Evolutionary conservation across 2,888 invertebrate genomes (phyloP).

Genomic region (Meghimatium bilineatum): DNA sequence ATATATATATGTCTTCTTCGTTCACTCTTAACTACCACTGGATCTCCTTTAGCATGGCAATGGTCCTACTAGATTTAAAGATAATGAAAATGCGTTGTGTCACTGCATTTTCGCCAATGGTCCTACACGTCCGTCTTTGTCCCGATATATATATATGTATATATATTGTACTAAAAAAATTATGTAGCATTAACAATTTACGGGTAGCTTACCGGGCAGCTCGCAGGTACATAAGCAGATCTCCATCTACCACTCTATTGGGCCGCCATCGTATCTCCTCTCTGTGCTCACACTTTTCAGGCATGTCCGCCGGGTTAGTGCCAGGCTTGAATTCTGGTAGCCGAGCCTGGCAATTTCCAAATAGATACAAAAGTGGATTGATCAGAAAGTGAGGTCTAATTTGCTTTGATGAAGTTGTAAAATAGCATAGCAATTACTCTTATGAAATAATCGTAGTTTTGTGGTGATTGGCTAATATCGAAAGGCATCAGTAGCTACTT

Average conservation of each 20-base stretch:
- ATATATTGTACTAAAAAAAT: background rate
- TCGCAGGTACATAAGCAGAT: conserved; percentile 97
- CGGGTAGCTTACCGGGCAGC: conserved; percentile 85
- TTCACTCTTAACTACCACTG: too few species aligned
- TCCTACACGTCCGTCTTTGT: background rate
- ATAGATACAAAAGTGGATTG: too few species aligned
- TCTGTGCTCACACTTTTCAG: conserved; percentile 80
- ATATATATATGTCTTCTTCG: too few species aligned
- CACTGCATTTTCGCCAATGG: too few species aligned
- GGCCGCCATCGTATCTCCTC: conserved; percentile 97
- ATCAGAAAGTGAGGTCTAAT: background rate
- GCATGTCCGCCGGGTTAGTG: conserved; percentile 75
- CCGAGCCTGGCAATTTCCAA: conserved; percentile 80
- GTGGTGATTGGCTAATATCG: too few species aligned
- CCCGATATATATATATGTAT: background rate
- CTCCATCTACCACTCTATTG: conserved; percentile 91
- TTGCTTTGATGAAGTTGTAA: background rate
- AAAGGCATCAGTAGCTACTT: too few species aligned
- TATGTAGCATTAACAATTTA: background rate
- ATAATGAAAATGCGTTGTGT: too few species aligned
- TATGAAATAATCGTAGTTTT: too few species aligned
- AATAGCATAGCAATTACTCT: too few species aligned
- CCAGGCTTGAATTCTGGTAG: conserved; percentile 81
- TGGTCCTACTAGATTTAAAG: too few species aligned
- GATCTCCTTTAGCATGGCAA: too few species aligned